Evolutionary conservation across 2,113 vertebrate species (phyloP).

Genomic region (Scophthalmus maximus): DNA sequence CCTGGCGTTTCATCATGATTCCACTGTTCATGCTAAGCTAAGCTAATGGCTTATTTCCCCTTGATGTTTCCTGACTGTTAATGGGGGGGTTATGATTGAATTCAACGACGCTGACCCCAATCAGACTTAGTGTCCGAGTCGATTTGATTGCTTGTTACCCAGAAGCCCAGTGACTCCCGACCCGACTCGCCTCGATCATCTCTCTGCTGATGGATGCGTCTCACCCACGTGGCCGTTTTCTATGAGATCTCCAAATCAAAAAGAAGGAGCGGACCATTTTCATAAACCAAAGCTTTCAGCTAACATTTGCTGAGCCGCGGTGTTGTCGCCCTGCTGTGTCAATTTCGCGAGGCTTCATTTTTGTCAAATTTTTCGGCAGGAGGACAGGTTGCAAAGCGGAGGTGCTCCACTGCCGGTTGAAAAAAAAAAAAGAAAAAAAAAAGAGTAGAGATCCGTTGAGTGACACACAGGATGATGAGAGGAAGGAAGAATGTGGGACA

Average conservation of each 20-base stretch:
- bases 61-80: too few species aligned
- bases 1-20: too few species aligned
- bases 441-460: slow-evolving; percentile 51
- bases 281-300: slow-evolving; percentile 30
- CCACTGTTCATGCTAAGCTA: too few species aligned
- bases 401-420: slow-evolving; percentile 31
- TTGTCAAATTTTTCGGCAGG: slow-evolving; percentile 52
- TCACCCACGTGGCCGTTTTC: slow-evolving; percentile 24
- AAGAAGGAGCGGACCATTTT: background rate
- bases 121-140: slow-evolving; percentile 40
- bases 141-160: slow-evolving; percentile 53
- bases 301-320: slow-evolving; percentile 37
- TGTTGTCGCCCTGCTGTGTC: slow-evolving; percentile 16
- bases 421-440: too few species aligned
- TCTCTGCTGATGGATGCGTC: slow-evolving; percentile 10
- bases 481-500: slow-evolving; percentile 50
- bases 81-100: too few species aligned
- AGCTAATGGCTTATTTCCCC: too few species aligned
- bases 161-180: slow-evolving; percentile 21
- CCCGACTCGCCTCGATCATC: slow-evolving; percentile 1
- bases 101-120: slow-evolving; percentile 22
- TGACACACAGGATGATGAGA: slow-evolving; percentile 49
- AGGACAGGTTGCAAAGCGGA: slow-evolving; percentile 8
- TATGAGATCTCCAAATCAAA: slow-evolving; percentile 16
- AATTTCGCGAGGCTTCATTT: slow-evolving; percentile 43